These are phyloP conservation scores for Podabrus alpinus DNA, from an alignment of 2,888 invertebrate genomes.

Conservation along the genomic window DNA sequence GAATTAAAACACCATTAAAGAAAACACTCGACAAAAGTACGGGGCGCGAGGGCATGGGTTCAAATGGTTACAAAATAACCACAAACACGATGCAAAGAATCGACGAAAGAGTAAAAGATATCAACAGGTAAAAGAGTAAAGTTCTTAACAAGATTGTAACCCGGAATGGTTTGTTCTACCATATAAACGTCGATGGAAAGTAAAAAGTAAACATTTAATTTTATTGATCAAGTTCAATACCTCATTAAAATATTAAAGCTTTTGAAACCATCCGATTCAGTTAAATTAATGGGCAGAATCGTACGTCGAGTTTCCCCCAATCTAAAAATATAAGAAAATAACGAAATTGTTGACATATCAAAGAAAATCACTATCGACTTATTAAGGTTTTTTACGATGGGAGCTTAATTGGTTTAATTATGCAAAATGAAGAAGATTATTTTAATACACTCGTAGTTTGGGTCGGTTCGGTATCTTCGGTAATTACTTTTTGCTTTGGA, in stretches of 20 bases:
- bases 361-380: neutral
- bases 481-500: slow-evolving; percentile 45
- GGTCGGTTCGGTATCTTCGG: slow-evolving; percentile 15
- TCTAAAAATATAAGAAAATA: neutral
- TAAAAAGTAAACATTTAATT: too few species aligned
- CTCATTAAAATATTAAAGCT: neutral
- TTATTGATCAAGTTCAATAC: neutral
- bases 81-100: too few species aligned
- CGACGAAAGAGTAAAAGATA: too few species aligned
- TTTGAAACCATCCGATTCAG: neutral
- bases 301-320: neutral
- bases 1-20: too few species aligned
- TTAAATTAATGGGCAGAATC: neutral
- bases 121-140: too few species aligned
- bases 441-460: slow-evolving; percentile 4
- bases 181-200: too few species aligned
- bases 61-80: too few species aligned
- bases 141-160: too few species aligned
- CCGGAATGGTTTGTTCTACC: too few species aligned
- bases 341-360: neutral
- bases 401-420: neutral
- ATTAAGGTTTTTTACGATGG: neutral
- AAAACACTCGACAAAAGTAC: too few species aligned
- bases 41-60: too few species aligned
- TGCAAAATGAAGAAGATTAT: neutral